These are phyloP conservation scores for Seira sanloemensis DNA, from an alignment of 2,888 invertebrate genomes.

Conservation along the genomic window DNA sequence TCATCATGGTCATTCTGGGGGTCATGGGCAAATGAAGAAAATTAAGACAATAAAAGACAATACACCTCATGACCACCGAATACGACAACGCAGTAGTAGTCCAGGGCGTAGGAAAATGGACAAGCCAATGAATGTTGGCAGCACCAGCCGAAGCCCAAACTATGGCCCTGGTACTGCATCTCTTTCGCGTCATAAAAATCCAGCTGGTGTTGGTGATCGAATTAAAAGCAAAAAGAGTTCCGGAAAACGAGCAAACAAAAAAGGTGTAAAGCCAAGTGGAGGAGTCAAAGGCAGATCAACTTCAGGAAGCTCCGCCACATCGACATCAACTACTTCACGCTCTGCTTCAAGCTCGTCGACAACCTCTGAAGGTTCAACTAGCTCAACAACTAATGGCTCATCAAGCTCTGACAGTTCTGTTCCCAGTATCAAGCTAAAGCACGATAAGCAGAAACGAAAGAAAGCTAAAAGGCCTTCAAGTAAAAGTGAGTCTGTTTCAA, in stretches of 20 bases:
- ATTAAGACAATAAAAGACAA: slow-evolving; percentile 27
- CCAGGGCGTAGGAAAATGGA: slow-evolving; percentile 40
- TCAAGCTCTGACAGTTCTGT: slow-evolving; percentile 71
- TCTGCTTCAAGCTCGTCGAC: slow-evolving; percentile 64
- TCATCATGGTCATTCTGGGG: slow-evolving; percentile 32
- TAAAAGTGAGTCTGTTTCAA: slow-evolving; percentile 47
- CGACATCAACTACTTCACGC: slow-evolving; percentile 63
- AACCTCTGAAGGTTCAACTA: slow-evolving; percentile 65
- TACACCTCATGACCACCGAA: slow-evolving; percentile 41
- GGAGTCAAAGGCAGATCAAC: slow-evolving; percentile 60
- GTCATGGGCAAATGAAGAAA: slow-evolving; percentile 35
- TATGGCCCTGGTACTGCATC: slow-evolving; percentile 33
- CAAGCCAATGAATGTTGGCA: slow-evolving; percentile 4
- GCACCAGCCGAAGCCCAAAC: slow-evolving; percentile 32
- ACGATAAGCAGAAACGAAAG: slow-evolving; percentile 61
- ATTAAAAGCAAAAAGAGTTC: slow-evolving; percentile 36
- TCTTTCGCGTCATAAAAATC: slow-evolving; percentile 27
- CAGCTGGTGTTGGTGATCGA: slow-evolving; percentile 7
- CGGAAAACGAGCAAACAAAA: slow-evolving; percentile 42
- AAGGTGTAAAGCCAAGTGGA: slow-evolving; percentile 44
- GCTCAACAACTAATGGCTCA: slow-evolving; percentile 53
- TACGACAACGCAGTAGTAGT: slow-evolving; percentile 45
- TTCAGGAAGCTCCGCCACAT: slow-evolving; percentile 67
- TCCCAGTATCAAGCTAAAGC: slow-evolving; percentile 71
- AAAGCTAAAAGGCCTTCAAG: slow-evolving; percentile 48